phyloP scores from a whole-genome alignment of 2,797 vertebrate genomes.

The Staurois parvus region DNA sequence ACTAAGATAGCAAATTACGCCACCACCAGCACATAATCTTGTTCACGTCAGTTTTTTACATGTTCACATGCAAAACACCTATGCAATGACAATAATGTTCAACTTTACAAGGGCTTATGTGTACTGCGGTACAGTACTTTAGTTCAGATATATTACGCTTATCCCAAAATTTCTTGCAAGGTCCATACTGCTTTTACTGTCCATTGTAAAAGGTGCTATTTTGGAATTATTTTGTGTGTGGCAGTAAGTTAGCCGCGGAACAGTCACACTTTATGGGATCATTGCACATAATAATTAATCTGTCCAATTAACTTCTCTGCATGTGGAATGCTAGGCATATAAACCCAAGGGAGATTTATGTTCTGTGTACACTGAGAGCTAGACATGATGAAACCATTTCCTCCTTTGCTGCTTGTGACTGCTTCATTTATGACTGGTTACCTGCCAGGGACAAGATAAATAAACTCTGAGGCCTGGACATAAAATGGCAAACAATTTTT shows the following conservation, averaged over 20 bases:
- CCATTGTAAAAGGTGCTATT: constrained; percentile 16
- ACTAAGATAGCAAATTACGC: constrained; percentile 8
- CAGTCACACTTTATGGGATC: constrained; percentile 62
- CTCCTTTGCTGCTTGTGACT: constrained; percentile 4
- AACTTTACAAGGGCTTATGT: not conserved
- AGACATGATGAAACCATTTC: constrained; percentile 51
- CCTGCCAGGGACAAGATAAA: constrained; percentile 51
- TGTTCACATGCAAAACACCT: not conserved
- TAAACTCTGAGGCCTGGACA: constrained; percentile 29
- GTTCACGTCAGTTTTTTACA: not conserved
- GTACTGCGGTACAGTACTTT: not conserved
- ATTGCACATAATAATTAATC: constrained; percentile 61
- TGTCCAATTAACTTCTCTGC: constrained; percentile 55
- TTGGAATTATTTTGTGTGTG: constrained; percentile 42
- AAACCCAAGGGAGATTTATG: constrained; percentile 45
- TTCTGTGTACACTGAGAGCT: constrained; percentile 24
- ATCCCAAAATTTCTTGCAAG: constrained; percentile 1
- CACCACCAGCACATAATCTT: not conserved
- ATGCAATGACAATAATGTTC: not conserved
- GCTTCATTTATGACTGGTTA: constrained; percentile 37
- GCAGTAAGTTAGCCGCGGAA: constrained; percentile 42
- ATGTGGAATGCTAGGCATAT: constrained; percentile 40
- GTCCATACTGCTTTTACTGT: no score
- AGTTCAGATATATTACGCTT: not conserved
- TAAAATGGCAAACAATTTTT: not conserved